Evolutionary conservation across 2,113 vertebrate genomes (phyloP), one percentile per base, ranked within the genome.

Genomic region (Myotis yumanensis): DNA sequence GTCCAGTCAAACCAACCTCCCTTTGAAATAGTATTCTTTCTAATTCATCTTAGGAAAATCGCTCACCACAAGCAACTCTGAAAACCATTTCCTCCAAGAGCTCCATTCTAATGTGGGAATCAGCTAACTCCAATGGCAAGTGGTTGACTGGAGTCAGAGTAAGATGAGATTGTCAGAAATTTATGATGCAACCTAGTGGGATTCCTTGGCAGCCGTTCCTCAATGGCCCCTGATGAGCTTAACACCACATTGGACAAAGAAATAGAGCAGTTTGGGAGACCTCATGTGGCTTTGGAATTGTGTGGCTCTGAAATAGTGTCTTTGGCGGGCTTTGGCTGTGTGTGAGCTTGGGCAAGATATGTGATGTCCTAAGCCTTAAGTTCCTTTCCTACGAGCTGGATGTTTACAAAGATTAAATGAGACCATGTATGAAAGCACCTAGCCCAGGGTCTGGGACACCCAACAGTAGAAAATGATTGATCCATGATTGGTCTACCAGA

Each of bases 81-180:
- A 93, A 96, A 97, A 87, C 85, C 94, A 1, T 91, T 57, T 79
- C 68, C 25, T 95, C 92, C 69, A 81, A 96, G 68, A 91, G 89
- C 25, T 93, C 79, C 15, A 91, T 69, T 71, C 37, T 62, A 79
- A 7, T 7, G 48, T 87, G 5, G 75, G 54, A 89, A 86, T 28
- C 93, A 11, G 8, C 91, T 91, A 52, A 59, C 28, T 77, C 89
- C 54, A 9, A 8, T 10, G 46, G 83, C 76, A 90, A 92, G 18
- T 75, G 93, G 84, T 95, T 96, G 2, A 54, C 25, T 48, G 22
- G 57, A 91, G 62, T 86, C 68, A 12, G 11, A n/a, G 52, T 88
- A 66, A 87, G 86, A 92, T 0, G 5, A 82, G 52, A 72, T 22
- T 88, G 80, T 32, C 7, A 48, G 62, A 89, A 95, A 40, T 91